Base-by-base conservation (phyloP, 2,797 vertebrate genomes). In the Catharus ustulatus region DNA sequence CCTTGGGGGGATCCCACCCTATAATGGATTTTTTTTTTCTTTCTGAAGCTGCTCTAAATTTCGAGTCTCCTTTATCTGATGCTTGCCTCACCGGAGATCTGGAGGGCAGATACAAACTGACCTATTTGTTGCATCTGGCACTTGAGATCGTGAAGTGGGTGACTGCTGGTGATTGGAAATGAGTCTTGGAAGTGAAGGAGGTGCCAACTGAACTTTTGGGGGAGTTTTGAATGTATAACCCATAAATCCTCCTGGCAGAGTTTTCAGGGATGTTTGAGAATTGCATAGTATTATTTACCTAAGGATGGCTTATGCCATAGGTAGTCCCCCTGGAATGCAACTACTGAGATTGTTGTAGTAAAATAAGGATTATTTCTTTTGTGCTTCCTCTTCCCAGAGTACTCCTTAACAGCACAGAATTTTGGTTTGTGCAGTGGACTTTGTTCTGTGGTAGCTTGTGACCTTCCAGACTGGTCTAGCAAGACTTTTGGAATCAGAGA, bases 1-100 rank as follows among this genome's bases (percentile, higher is more conserved):
- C 24, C 42, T 34, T 59, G 29, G 12, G 24, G 9, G 30, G 9
- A 30, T 69, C 34, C 48, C 32, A 59, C 11, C n/a, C 58, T 66
- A 1, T 1, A 57, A 26, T 26, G 36, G 5, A 1, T 18, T 34
- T 6, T 6, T 13, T 92, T 61, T n/a, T 27, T 2, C 4, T 61
- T 58, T 36, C 58, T 48, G 36, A 19, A 27, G 40, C 0, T 1
- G 11, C 13, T n/a, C 8, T 83, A 4, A 40, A 18, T 67, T 63
- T 42, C 17, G 16, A 13, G 15, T 5, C 6, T 74, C 5, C 11
- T 71, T 0, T 42, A 1, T 34, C 13, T 61, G 30, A 1, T 49
- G 9, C 10, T 75, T 80, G 34, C 40, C 46, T 79, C 10, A 11
- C 40, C 14, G n/a, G 23, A 78, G 80, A 72, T 78, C 59, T 66